Base-by-base conservation (phyloP, 2,888 invertebrate genomes). In the Pachydiplax longipennis region DNA sequence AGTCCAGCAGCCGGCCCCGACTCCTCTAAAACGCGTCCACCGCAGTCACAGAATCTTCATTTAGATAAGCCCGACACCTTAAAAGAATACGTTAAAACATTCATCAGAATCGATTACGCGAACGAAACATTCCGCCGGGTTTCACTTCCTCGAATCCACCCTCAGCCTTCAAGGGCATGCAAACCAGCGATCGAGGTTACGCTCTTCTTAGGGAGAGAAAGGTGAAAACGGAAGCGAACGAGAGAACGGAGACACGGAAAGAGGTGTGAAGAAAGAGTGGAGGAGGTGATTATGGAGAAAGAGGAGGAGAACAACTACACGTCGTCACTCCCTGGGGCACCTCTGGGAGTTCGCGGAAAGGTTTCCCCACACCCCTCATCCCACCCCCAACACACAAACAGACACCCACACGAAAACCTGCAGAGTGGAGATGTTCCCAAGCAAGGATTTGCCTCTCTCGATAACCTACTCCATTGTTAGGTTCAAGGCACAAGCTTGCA, bases 371-470 rank as follows among this genome's bases (percentile, higher is more conserved):
- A 48, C 48, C 53, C 25, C 35, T 31, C 53, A 1, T 31, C 31
- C 58, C 25, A 31, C 48, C n/a, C 44, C 83, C 80, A 25, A 80
- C 58, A 53, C 58, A 25, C 83, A n/a, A 25, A 44, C 53, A 82
- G 44, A 44, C 82, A 82, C 82, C 8, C 10, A 82, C 44, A n/a
- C 65, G n/a, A 44, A 61, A 48, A 83, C 83, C 31, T 53, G 13
- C 53, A 12, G 58, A 53, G 61, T 87, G 65, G 87, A 87, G 61
- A 61, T 87, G 61, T 61, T 61, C 35, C 87, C 87, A 87, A 61
- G 37, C 61, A 37, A 87, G 87, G 61, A 87, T 87, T 87, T 87
- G 65, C 87, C 61, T 65, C 87, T n/a, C 87, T 61, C 83, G 61
- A 83, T 83, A 83, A 83, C 83, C 83, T 58, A 18, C 58, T 31